Conservation (phyloP, 2,113 vertebrate genomes). For the Panthera tigris region DNA sequence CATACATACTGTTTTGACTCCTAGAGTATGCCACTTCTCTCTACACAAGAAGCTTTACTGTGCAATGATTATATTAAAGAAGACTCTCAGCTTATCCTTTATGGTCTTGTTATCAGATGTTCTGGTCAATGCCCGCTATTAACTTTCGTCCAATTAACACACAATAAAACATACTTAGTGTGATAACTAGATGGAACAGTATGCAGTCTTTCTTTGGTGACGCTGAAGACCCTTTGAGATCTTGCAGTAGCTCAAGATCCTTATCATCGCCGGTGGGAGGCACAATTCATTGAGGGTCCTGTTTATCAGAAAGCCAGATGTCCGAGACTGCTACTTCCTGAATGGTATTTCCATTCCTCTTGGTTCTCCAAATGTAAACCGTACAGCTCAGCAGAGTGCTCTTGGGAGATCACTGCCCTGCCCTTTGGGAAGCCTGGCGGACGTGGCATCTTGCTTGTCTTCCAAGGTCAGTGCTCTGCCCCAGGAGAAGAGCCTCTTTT, state of each 20-base stretch:
- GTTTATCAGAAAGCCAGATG: constrained; percentile 39
- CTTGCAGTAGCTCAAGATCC: constrained; percentile 33
- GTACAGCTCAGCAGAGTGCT: background rate
- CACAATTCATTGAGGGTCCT: background rate
- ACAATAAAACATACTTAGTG: constrained; percentile 69
- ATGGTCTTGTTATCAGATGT: constrained; percentile 56
- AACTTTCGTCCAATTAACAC: constrained; percentile 54
- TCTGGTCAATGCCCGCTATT: constrained; percentile 49
- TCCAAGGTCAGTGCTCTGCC: background rate
- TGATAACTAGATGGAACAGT: constrained; percentile 52
- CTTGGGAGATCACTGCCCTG: background rate
- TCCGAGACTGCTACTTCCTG: constrained; percentile 8
- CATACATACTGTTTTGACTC: constrained; percentile 36
- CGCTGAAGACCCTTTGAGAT: constrained; percentile 45
- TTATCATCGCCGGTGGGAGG: background rate
- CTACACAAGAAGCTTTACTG: constrained; percentile 18
- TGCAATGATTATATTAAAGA: constrained; percentile 56
- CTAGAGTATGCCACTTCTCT: constrained; percentile 5
- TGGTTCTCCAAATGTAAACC: background rate
- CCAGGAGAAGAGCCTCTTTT: constrained; percentile 6
- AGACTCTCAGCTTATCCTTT: constrained; percentile 47
- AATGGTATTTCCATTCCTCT: constrained; percentile 27
- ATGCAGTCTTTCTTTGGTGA: constrained; percentile 58
- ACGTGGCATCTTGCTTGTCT: background rate
- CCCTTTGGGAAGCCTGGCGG: background rate